These are phyloP conservation scores for Semicossyphus pulcher DNA, from an alignment of 2,113 vertebrate species.

Conservation along the genomic window DNA sequence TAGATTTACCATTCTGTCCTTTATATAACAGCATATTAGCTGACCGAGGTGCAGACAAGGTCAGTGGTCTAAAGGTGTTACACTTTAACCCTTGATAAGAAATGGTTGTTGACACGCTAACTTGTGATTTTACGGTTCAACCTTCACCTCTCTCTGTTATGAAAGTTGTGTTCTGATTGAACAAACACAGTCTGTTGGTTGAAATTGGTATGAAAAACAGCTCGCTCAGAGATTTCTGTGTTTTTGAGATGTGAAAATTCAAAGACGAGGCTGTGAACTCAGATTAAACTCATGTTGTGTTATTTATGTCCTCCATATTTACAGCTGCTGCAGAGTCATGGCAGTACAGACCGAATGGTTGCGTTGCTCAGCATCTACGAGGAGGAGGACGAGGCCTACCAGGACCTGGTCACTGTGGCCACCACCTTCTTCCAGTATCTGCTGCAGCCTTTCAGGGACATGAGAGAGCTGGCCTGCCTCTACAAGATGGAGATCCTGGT, in stretches of 20 bases:
- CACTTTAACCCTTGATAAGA: background rate
- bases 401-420: conserved; percentile 89
- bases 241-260: too few relatives aligned
- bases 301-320: background rate
- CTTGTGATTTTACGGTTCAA: background rate
- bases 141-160: background rate
- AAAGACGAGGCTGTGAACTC: background rate
- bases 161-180: background rate
- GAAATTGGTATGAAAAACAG: too few relatives aligned
- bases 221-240: too few relatives aligned
- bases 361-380: conserved; percentile 89
- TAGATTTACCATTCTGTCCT: too few relatives aligned
- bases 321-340: conserved; percentile 90
- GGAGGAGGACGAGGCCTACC: conserved; percentile 91
- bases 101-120: background rate
- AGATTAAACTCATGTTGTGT: background rate
- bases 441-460: conserved; percentile 94
- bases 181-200: background rate
- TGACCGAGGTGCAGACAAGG: too few relatives aligned
- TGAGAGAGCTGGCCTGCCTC: conserved; percentile 92
- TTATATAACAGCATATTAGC: too few relatives aligned
- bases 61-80: too few relatives aligned
- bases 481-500: conserved; percentile 94
- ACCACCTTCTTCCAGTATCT: conserved; percentile 94
- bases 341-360: conserved; percentile 86